Evolutionary conservation across 1,140 invertebrate genomes (phyloP).

Genomic region (Contarinia nasturtii): DNA sequence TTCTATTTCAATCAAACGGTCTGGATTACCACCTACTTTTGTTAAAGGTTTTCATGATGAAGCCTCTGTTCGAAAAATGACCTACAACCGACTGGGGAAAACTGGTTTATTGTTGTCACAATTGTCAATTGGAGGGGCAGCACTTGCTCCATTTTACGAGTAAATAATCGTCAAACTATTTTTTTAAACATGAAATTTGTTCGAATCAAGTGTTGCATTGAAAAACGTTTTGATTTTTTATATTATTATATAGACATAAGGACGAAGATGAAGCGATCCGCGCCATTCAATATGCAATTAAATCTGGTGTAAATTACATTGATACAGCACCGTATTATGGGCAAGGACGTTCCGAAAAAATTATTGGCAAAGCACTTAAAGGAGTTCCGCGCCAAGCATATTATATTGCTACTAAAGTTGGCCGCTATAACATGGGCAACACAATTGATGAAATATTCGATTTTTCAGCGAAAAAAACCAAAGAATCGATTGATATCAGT

Average conservation of each 20-base stretch:
- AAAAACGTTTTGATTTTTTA: neutral
- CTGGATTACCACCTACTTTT: conserved; percentile 27
- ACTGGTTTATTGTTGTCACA: conserved; percentile 35
- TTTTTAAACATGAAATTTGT: too few species aligned
- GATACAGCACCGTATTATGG: conserved; percentile 87
- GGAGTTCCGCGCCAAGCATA: conserved; percentile 61
- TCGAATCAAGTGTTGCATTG: neutral
- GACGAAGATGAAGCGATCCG: conserved; percentile 40
- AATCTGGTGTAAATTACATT: conserved; percentile 72
- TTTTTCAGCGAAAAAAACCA: conserved; percentile 57
- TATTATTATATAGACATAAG: conserved; percentile 7
- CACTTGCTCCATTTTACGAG: conserved; percentile 34
- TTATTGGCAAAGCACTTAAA: conserved; percentile 65
- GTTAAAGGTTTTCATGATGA: conserved; percentile 36
- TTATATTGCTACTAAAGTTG: conserved; percentile 86
- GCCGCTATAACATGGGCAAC: conserved; percentile 45
- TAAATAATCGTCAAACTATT: too few species aligned
- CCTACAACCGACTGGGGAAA: conserved; percentile 30
- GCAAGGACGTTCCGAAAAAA: conserved; percentile 58
- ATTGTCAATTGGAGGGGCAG: conserved; percentile 32
- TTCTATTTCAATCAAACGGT: too few species aligned
- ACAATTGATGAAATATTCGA: conserved; percentile 66
- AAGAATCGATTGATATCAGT: conserved; percentile 57
- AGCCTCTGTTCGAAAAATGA: conserved; percentile 30
- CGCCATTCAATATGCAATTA: conserved; percentile 49